A percentile compares a stretch with the other conserved stretches of the same genome.
Conservation (phyloP, 2,113 vertebrate species). For the Cebus imitator region DNA sequence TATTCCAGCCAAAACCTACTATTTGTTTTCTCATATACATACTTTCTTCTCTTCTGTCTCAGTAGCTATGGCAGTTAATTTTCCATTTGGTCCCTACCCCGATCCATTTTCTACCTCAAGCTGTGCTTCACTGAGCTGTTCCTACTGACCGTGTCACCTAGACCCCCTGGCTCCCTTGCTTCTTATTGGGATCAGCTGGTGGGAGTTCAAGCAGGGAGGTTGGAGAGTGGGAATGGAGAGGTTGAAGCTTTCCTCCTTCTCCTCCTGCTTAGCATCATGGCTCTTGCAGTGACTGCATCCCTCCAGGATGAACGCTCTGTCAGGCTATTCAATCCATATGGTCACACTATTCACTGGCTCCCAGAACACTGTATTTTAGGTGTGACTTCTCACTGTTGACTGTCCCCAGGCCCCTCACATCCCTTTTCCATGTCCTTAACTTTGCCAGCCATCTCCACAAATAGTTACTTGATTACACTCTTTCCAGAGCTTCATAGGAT, state of each 20-base stretch:
- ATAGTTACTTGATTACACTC: background rate
- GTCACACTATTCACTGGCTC: background rate
- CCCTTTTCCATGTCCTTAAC: background rate
- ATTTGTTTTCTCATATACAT: background rate
- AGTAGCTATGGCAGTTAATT: background rate
- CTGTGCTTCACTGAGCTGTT: background rate
- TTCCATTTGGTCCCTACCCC: background rate
- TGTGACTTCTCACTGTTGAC: background rate
- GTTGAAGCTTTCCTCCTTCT: fast-evolving
- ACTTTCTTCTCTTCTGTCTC: background rate
- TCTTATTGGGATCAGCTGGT: background rate
- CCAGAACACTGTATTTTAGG: background rate
- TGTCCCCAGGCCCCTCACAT: background rate
- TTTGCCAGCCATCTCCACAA: background rate
- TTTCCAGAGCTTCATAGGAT: background rate
- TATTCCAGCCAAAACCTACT: background rate
- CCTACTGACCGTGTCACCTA: background rate
- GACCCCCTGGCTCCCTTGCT: background rate
- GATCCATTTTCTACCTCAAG: background rate
- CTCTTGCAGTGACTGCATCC: background rate
- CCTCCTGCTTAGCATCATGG: background rate
- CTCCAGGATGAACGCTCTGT: background rate
- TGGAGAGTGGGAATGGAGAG: background rate
- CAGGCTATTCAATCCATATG: background rate
- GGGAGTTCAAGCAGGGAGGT: background rate